These are phyloP conservation scores for Copsychus sechellarum DNA, from an alignment of 2,113 vertebrate species.

Conservation along the genomic window DNA sequence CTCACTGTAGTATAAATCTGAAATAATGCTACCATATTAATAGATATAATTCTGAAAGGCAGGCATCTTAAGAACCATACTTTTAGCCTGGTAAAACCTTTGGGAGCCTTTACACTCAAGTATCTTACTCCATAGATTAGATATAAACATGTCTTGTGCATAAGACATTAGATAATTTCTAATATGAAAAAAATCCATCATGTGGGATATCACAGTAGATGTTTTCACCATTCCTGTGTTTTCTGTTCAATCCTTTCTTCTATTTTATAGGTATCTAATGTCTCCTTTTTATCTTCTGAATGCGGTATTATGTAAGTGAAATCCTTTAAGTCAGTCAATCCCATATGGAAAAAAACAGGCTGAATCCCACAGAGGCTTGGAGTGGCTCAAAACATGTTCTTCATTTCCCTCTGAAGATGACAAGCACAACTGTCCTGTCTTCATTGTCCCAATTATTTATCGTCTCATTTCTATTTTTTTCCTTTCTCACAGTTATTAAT, in stretches of 20 bases:
- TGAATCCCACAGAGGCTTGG: not conserved
- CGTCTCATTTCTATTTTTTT: not conserved
- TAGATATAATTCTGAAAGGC: not conserved
- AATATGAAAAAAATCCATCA: not conserved
- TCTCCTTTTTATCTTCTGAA: not conserved
- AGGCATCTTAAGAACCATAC: not conserved
- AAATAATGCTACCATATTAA: not conserved
- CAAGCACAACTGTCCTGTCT: not conserved
- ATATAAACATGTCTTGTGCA: not conserved
- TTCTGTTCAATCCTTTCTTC: not conserved
- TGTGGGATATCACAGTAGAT: not conserved
- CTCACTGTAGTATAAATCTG: not conserved
- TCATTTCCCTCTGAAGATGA: not conserved
- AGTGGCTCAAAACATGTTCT: not conserved
- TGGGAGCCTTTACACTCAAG: not conserved
- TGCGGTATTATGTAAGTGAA: not conserved
- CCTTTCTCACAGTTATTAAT: not conserved
- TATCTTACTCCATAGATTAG: not conserved
- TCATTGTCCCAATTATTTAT: not conserved
- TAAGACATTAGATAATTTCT: not conserved
- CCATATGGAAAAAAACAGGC: not conserved
- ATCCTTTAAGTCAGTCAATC: not conserved
- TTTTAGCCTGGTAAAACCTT: not conserved
- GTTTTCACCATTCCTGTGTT: not conserved
- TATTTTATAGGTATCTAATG: not conserved